phyloP scores from a whole-genome alignment of 2,113 vertebrate genomes.

The Pelodiscus sinensis region DNA sequence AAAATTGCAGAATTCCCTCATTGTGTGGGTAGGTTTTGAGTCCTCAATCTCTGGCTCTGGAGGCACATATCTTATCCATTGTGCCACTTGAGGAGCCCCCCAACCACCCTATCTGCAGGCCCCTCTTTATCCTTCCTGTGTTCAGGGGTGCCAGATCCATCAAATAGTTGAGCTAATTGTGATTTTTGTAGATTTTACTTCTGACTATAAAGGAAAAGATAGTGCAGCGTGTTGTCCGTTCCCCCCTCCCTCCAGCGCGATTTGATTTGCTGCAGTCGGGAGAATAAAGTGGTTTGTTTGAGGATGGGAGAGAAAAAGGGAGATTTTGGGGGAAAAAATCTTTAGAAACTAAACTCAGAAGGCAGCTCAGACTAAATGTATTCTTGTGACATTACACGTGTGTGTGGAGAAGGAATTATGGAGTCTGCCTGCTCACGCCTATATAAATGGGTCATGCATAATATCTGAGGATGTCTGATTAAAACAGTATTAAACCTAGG shows the following conservation, averaged over 20 bases:
- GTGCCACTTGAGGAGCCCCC: too few species aligned
- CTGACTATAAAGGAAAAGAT: not conserved
- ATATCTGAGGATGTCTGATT: not conserved
- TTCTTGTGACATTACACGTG: not conserved
- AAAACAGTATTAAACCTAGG: not conserved
- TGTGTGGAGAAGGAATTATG: not conserved
- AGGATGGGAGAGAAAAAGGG: not conserved
- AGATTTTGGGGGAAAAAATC: not conserved
- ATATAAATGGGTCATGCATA: not conserved
- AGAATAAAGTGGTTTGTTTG: fast-evolving
- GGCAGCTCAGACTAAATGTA: not conserved
- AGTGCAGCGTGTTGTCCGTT: not conserved
- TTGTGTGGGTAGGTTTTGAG: too few species aligned
- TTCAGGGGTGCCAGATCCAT: too few species aligned
- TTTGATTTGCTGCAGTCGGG: not conserved
- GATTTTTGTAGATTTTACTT: not conserved
- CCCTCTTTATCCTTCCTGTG: too few species aligned
- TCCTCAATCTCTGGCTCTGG: too few species aligned
- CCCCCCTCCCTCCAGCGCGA: fast-evolving
- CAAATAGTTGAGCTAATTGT: not conserved
- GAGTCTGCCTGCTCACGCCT: not conserved
- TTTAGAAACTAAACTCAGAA: not conserved
- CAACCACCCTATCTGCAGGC: too few species aligned
- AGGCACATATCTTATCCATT: too few species aligned
- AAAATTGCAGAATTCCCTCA: too few species aligned